These are phyloP conservation scores for Denticeps clupeoides DNA, from an alignment of 2,797 vertebrate species.

Conservation along the genomic window DNA sequence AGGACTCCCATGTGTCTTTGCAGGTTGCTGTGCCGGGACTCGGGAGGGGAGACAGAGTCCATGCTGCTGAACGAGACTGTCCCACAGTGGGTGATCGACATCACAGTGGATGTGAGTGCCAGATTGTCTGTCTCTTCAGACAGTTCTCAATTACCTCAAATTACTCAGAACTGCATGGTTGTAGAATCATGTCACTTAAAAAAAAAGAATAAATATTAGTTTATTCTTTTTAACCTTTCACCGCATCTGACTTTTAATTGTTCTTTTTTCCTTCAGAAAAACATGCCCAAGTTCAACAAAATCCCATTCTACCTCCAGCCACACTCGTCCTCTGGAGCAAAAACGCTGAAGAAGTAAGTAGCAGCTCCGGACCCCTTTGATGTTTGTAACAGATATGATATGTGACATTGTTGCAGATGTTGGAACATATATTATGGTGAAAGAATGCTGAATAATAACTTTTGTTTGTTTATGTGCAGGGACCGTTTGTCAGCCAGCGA, in stretches of 20 bases:
- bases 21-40: constrained; percentile 74
- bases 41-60: constrained; percentile 75
- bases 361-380: neutral
- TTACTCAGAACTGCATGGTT: neutral
- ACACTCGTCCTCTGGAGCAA: constrained; percentile 78
- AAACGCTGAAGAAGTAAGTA: constrained; percentile 80
- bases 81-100: constrained; percentile 79
- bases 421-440: too few relatives aligned
- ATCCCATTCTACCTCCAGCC: constrained; percentile 87
- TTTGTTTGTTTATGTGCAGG: constrained; percentile 36
- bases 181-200: neutral
- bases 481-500: constrained; percentile 76
- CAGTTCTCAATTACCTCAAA: too few relatives aligned
- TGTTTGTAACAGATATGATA: too few relatives aligned
- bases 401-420: too few relatives aligned
- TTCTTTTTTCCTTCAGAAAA: constrained; percentile 62
- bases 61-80: constrained; percentile 80
- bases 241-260: too few relatives aligned
- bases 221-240: too few relatives aligned
- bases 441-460: too few relatives aligned
- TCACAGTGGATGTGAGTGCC: constrained; percentile 75
- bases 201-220: neutral
- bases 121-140: neutral
- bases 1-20: neutral
- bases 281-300: constrained; percentile 88